Evolutionary conservation across 2,113 vertebrate genomes (phyloP).

Genomic region (Etheostoma spectabile): DNA sequence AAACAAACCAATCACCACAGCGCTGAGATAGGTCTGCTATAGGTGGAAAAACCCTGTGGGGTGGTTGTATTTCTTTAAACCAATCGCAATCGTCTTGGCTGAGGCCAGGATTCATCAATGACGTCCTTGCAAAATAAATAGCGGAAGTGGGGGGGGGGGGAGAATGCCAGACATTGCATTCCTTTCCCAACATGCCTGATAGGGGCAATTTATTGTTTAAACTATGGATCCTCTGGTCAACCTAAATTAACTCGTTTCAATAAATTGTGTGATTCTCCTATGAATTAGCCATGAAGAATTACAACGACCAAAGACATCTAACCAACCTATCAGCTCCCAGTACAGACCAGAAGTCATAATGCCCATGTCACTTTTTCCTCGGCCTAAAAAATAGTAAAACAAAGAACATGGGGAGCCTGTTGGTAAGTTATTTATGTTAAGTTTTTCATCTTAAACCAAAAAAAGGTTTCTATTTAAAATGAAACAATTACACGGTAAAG

Average conservation of each 20-base stretch:
- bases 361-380: no score
- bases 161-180: no score
- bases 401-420: neutral
- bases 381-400: neutral
- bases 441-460: neutral
- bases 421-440: neutral
- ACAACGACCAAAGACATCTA: neutral
- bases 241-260: neutral
- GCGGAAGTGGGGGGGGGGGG: no score
- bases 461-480: neutral
- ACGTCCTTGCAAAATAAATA: no score
- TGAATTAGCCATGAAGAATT: neutral
- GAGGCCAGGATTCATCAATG: no score
- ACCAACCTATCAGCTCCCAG: neutral
- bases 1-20: no score
- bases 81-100: no score
- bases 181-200: neutral
- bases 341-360: neutral
- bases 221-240: neutral
- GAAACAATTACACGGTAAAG: conserved; percentile 23
- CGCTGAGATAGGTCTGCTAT: no score
- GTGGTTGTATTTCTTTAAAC: no score
- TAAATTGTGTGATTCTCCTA: neutral
- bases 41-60: no score
- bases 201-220: neutral